Evolutionary conservation across 2,797 vertebrate species (phyloP).

Genomic region (Varecia variegata): DNA sequence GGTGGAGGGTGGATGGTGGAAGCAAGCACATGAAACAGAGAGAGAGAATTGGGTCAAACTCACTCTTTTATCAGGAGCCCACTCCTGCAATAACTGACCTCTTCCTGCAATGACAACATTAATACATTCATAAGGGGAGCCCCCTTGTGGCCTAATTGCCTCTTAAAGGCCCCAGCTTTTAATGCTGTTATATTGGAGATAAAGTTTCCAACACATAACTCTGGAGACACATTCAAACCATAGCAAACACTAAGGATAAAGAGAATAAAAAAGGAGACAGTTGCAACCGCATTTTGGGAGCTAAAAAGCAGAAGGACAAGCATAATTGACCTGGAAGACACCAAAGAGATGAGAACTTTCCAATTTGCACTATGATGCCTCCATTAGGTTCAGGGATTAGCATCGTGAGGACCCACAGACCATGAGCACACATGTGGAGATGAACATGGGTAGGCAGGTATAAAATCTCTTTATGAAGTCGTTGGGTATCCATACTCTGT

Average conservation of each 20-base stretch:
- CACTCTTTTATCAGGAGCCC: not conserved
- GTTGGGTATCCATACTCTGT: not conserved
- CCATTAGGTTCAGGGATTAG: not conserved
- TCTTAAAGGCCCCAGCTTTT: not conserved
- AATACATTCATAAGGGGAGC: not conserved
- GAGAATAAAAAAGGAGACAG: not conserved
- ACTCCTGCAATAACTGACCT: not conserved
- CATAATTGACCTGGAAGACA: not conserved
- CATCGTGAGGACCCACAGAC: not conserved
- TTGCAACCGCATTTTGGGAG: not conserved
- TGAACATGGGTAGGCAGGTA: not conserved
- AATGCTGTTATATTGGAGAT: not conserved
- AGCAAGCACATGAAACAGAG: not conserved
- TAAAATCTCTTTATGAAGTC: not conserved
- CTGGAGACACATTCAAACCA: not conserved
- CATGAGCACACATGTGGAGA: not conserved
- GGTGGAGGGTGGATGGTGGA: not conserved
- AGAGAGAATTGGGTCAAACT: not conserved
- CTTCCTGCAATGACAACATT: not conserved
- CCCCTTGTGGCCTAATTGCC: not conserved
- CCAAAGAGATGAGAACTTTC: not conserved
- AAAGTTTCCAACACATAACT: not conserved
- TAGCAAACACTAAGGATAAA: not conserved
- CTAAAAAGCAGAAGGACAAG: not conserved
- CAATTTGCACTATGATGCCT: fast-evolving